phyloP scores from a whole-genome alignment of 2,113 vertebrate genomes.

The Heterotis niloticus region DNA sequence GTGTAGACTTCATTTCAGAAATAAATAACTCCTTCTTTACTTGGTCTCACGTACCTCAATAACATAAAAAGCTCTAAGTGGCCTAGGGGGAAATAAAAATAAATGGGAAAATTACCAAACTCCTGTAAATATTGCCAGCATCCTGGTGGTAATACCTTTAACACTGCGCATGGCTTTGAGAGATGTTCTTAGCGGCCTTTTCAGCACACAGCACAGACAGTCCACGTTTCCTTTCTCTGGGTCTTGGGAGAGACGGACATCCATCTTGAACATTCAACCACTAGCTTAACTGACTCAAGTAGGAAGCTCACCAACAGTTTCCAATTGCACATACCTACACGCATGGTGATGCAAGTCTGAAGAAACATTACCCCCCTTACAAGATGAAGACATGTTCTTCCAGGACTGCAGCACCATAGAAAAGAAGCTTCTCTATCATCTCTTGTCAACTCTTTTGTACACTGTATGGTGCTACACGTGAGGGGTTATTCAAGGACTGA shows the following conservation, averaged over 20 bases:
- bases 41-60: slow-evolving; percentile 32
- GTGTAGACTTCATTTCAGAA: background rate
- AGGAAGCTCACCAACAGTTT: background rate
- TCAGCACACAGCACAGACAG: background rate
- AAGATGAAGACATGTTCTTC: too few relatives aligned
- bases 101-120: slow-evolving; percentile 37
- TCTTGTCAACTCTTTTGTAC: too few relatives aligned
- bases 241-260: background rate
- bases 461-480: too few relatives aligned
- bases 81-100: slow-evolving; percentile 26
- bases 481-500: too few relatives aligned
- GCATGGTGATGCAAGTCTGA: background rate
- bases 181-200: slow-evolving; percentile 24
- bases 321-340: background rate
- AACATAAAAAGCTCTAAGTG: slow-evolving; percentile 30
- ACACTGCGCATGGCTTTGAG: slow-evolving; percentile 37
- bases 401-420: too few relatives aligned
- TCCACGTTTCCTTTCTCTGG: background rate
- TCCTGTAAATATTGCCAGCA: slow-evolving; percentile 33
- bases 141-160: slow-evolving; percentile 30
- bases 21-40: background rate
- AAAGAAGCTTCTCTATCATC: too few relatives aligned
- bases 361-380: too few relatives aligned
- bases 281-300: too few relatives aligned
- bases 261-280: background rate